Conservation (phyloP, 2,888 invertebrate genomes). For the Gymnoscelis rufifasciata region DNA sequence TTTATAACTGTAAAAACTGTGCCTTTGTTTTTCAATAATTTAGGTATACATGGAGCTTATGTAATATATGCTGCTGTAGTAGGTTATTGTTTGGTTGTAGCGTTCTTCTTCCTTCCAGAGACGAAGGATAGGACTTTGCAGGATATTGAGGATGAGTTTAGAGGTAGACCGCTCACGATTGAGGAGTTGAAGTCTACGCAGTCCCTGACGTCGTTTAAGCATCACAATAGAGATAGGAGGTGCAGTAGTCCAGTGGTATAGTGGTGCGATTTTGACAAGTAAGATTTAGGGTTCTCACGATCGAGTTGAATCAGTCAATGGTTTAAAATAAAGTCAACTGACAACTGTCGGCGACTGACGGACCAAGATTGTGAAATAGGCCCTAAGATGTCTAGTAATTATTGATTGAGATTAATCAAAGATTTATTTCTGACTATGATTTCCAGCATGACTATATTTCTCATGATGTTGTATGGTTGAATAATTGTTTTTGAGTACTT, state of each 20-base stretch:
- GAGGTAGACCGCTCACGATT: constrained; percentile 42
- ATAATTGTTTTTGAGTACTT: too few species aligned
- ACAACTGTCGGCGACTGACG: too few species aligned
- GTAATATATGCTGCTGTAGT: constrained; percentile 48
- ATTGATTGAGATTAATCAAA: too few species aligned
- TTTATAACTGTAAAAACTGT: constrained; percentile 53
- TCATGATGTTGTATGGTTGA: too few species aligned
- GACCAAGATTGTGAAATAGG: too few species aligned
- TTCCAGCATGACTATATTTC: too few species aligned
- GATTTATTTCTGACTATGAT: too few species aligned
- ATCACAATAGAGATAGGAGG: constrained; percentile 31
- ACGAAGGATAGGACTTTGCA: constrained; percentile 58
- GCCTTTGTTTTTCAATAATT: constrained; percentile 41
- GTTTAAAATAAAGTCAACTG: too few species aligned
- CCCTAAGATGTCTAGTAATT: too few species aligned
- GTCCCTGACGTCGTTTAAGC: constrained; percentile 32
- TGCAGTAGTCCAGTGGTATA: constrained; percentile 33
- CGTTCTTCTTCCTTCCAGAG: constrained; percentile 52
- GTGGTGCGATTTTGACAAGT: not conserved
- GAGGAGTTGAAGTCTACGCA: constrained; percentile 36
- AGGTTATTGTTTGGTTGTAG: constrained; percentile 44
- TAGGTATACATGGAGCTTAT: constrained; percentile 52
- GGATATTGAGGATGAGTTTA: constrained; percentile 58
- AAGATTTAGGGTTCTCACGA: not conserved
- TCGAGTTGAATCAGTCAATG: too few species aligned